Percentiles rank a stretch among this genome's conserved stretches.
These are phyloP conservation scores for Coreoperca whiteheadi DNA, from an alignment of 2,113 vertebrate genomes.

Conservation along the genomic window DNA sequence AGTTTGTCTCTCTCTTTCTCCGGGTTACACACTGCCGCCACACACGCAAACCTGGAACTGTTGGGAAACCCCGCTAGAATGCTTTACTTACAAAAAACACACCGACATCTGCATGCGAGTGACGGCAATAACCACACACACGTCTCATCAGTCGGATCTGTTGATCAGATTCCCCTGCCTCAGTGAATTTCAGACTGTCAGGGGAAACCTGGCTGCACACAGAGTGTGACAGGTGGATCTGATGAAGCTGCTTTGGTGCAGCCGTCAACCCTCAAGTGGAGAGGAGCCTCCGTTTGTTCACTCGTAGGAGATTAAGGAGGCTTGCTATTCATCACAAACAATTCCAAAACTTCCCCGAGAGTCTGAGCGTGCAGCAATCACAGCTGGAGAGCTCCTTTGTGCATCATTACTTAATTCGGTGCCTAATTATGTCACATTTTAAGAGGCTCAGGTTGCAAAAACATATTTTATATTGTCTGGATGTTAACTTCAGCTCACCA, in stretches of 20 bases:
- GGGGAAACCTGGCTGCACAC: conserved; percentile 16
- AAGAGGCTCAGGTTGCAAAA: conserved; percentile 9
- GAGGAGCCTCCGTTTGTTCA: background rate
- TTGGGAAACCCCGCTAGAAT: background rate
- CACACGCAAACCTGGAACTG: background rate
- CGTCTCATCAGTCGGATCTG: conserved; percentile 16
- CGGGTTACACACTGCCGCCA: background rate
- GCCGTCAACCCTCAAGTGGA: conserved; percentile 30
- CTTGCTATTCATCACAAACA: background rate
- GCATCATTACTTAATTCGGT: background rate
- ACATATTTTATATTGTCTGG: background rate
- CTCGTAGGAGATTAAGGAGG: conserved; percentile 11
- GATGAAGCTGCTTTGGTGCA: conserved; percentile 49
- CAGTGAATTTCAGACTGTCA: conserved; percentile 6
- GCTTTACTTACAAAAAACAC: background rate
- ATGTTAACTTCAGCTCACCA: conserved; percentile 7
- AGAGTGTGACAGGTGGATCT: conserved; percentile 46
- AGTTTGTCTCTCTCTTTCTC: background rate
- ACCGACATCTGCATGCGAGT: conserved; percentile 14
- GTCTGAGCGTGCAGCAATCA: conserved; percentile 1
- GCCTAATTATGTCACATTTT: conserved; percentile 3
- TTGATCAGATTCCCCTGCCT: background rate
- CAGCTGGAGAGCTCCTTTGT: conserved; percentile 4
- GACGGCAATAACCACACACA: conserved; percentile 4
- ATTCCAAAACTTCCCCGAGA: conserved; percentile 23